These are phyloP conservation scores for Tachypleus tridentatus DNA, from an alignment of 1,140 invertebrate species.

Conservation along the genomic window DNA sequence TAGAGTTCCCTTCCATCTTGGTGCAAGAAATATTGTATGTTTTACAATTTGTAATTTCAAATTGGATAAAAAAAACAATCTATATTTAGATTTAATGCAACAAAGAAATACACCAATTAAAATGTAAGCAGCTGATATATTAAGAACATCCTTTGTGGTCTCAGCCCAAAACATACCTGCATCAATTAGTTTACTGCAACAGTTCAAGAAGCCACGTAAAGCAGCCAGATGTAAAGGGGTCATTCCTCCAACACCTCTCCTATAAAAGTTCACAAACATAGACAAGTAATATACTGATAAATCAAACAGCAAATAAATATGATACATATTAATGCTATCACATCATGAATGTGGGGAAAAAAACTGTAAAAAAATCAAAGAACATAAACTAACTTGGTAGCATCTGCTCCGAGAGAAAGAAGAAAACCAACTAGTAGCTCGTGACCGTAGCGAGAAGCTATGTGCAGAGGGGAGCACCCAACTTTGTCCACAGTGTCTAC, in stretches of 20 bases:
- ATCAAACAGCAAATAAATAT: conserved; percentile 18
- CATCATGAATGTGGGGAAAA: neutral
- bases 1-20: too few species aligned
- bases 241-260: conserved; percentile 29
- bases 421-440: conserved; percentile 41
- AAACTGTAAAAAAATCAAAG: neutral
- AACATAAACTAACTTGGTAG: conserved; percentile 32
- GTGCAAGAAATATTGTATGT: too few species aligned
- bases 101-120: too few species aligned
- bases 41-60: too few species aligned
- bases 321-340: neutral
- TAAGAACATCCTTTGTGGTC: too few species aligned
- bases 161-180: conserved; percentile 9
- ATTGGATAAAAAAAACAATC: too few species aligned
- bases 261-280: too few species aligned
- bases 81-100: too few species aligned
- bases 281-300: too few species aligned
- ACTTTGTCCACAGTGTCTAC: conserved; percentile 15
- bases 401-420: conserved; percentile 41
- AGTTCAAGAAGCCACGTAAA: conserved; percentile 44
- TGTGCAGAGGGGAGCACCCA: conserved; percentile 43
- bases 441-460: conserved; percentile 43
- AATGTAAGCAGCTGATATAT: too few species aligned
- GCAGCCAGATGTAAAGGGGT: conserved; percentile 49
- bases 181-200: conserved; percentile 40